A percentile compares a stretch with the other conserved stretches of the same genome.
These are phyloP conservation scores for Limnephilus auricula DNA, from an alignment of 2,888 invertebrate genomes.

Conservation along the genomic window DNA sequence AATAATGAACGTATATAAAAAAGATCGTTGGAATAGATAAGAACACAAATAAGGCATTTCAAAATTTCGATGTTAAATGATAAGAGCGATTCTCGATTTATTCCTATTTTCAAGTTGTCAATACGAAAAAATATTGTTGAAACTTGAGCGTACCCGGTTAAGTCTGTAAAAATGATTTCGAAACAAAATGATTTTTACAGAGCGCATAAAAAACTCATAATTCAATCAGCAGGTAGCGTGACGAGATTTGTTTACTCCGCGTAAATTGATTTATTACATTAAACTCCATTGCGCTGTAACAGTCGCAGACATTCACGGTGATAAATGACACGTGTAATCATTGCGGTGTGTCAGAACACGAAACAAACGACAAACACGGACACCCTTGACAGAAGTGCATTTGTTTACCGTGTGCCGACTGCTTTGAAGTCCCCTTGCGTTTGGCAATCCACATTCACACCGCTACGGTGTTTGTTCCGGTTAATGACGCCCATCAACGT, in stretches of 20 bases:
- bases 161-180: not conserved
- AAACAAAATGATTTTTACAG: not conserved
- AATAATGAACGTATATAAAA: not conserved
- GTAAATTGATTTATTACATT: not conserved
- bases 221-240: not conserved
- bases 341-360: not conserved
- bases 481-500: constrained; percentile 33
- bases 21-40: not conserved
- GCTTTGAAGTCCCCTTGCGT: not conserved
- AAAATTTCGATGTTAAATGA: not conserved
- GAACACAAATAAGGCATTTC: not conserved
- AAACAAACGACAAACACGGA: not conserved
- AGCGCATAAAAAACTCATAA: not conserved
- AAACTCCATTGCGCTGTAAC: not conserved
- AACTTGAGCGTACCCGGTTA: not conserved
- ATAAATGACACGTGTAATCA: not conserved
- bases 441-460: constrained; percentile 33
- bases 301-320: not conserved
- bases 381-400: not conserved
- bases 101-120: not conserved
- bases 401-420: constrained; percentile 2
- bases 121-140: not conserved
- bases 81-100: not conserved
- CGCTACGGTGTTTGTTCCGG: constrained; percentile 20
- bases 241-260: not conserved